Evolutionary conservation across 2,797 vertebrate species (phyloP), one percentile per base, ranked within the genome.

Genomic region (Pantherophis alleghaniensis): DNA sequence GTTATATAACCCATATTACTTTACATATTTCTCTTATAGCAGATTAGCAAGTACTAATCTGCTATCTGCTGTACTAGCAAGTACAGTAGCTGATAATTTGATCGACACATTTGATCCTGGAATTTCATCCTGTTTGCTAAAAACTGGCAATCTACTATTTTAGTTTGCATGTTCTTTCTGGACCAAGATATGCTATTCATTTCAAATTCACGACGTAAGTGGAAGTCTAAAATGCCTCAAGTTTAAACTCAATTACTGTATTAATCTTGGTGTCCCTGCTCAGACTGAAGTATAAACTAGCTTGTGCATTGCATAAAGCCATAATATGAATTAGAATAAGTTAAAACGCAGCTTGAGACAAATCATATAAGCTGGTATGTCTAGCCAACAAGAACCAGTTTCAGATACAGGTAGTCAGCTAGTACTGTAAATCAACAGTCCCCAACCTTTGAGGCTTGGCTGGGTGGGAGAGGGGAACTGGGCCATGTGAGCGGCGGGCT

Each of bases 401-500:
- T 79, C 74, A 79, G 74, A 79, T 42, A 79, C 3, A 42, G 7
- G 37, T 42, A 79, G 18, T 37, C 32, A 79, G 7, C 18, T 42
- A 20, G 9, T 22, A 79, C 74, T 79, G 74, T 79, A 69, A 32
- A 69, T 4, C n/a, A 69, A n/a, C 26, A 26, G n/a, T n/a, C 66
- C 66, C n/a, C 66, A 69, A 69, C 2, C 14, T 69, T 69, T 69
- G 66, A 2, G n/a, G 63, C 5, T 32, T 69, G 63, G 28, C n/a
- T 66, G 12, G 13, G 63, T 5, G 12, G 28, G 13, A n/a, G 12
- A n/a, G n/a, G 28, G 13, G n/a, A 69, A 69, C n/a, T 32, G 63
- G 63, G 5, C 63, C n/a, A n/a, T 2, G 2, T 7, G n/a, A 69
- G 2, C 2, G 5, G 63, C 0, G 1, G n/a, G 13, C 63, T 13